These are phyloP conservation scores for Tenodera sinensis DNA, from an alignment of 2,888 invertebrate species.

Conservation along the genomic window DNA sequence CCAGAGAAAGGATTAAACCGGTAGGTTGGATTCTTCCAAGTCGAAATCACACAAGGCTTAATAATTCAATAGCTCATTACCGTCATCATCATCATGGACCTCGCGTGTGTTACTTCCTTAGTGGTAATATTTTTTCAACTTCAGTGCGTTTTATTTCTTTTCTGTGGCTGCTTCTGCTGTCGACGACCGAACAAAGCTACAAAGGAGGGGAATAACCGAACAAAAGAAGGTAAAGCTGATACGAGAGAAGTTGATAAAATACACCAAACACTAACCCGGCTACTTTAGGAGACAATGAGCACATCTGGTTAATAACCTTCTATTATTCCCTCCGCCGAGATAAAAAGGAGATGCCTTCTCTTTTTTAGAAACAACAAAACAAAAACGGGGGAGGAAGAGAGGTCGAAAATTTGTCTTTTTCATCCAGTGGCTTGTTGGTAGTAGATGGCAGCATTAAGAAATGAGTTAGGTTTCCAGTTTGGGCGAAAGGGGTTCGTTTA, in stretches of 20 bases:
- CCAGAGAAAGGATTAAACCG: background rate
- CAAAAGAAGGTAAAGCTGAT: background rate
- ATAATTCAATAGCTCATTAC: background rate
- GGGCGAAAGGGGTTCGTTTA: background rate
- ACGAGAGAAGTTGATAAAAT: background rate
- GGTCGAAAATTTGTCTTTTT: background rate
- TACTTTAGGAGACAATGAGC: slow-evolving; percentile 4
- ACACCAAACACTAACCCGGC: background rate
- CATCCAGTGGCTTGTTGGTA: background rate
- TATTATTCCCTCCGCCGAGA: background rate
- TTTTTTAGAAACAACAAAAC: background rate
- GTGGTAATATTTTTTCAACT: background rate
- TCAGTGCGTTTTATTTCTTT: background rate
- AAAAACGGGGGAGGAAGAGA: background rate
- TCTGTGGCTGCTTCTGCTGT: background rate
- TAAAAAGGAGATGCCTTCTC: background rate
- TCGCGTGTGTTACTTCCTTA: background rate
- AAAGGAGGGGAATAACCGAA: background rate
- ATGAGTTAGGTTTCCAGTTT: background rate
- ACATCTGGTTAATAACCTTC: slow-evolving; percentile 2
- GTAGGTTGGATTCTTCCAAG: background rate
- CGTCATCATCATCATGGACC: background rate
- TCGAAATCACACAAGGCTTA: background rate
- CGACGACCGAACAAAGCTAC: background rate
- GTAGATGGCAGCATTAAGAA: background rate